phyloP scores from a whole-genome alignment of 2,113 vertebrate genomes.

The Phrynocephalus versicolor region DNA sequence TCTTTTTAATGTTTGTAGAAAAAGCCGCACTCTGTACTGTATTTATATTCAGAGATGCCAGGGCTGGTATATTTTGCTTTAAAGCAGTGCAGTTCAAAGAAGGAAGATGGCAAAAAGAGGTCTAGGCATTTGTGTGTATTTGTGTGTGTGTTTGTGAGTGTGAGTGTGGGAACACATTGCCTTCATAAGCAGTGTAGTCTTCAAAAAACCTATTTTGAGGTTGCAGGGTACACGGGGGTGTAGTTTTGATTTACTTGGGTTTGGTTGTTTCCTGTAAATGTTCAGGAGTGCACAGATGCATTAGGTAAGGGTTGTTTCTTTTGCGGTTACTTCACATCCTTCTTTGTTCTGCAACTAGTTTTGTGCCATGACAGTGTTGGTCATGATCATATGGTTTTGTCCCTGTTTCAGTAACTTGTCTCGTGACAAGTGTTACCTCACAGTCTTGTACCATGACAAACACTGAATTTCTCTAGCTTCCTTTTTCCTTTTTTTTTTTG shows the following conservation, averaged over 20 bases:
- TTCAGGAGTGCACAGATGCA: neutral
- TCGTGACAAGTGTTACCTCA: too few relatives aligned
- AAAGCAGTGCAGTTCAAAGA: neutral
- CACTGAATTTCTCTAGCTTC: too few relatives aligned
- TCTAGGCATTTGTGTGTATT: neutral
- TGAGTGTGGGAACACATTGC: neutral
- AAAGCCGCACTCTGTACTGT: conserved; percentile 7
- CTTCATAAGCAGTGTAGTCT: neutral
- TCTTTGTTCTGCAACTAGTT: too few relatives aligned
- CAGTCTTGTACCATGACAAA: too few relatives aligned
- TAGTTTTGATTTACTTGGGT: neutral
- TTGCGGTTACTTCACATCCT: too few relatives aligned
- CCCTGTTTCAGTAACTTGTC: too few relatives aligned
- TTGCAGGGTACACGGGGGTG: too few relatives aligned
- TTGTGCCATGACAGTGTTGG: too few relatives aligned
- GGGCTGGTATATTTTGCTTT: neutral
- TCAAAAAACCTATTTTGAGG: conserved; percentile 2
- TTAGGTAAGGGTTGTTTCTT: neutral
- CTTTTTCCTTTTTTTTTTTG: too few relatives aligned
- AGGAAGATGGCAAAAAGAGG: neutral
- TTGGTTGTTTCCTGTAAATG: neutral
- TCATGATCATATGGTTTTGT: too few relatives aligned
- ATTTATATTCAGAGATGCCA: neutral
- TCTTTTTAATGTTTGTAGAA: neutral
- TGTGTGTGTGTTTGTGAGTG: too few relatives aligned